Conservation (phyloP, 2,113 vertebrate species). For the Nesogale talazaci region DNA sequence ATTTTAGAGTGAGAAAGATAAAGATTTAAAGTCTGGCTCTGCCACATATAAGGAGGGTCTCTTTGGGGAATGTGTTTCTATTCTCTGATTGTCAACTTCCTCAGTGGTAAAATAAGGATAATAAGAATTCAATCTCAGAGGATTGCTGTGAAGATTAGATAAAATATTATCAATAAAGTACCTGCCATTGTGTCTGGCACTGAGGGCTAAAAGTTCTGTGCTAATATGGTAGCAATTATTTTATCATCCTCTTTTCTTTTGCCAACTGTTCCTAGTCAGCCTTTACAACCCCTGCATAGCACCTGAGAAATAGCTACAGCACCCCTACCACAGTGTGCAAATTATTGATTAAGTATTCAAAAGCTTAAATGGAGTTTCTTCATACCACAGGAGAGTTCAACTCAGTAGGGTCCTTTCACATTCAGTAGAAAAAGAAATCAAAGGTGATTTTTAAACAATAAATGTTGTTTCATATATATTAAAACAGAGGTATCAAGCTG, state of each 20-base stretch:
- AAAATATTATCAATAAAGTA: constrained; percentile 34
- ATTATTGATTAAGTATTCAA: not conserved
- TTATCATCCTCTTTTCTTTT: not conserved
- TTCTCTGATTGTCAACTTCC: not conserved
- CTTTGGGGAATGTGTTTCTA: constrained; percentile 22
- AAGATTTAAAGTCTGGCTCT: not conserved
- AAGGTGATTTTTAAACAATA: constrained; percentile 49
- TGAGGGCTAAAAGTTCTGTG: not conserved
- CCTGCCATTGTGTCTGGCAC: not conserved
- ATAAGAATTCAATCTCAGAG: constrained; percentile 19
- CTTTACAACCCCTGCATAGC: not conserved
- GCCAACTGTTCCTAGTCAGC: not conserved
- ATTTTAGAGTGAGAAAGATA: constrained; percentile 22
- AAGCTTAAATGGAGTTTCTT: not conserved
- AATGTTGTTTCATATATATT: constrained; percentile 69
- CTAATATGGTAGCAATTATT: not conserved
- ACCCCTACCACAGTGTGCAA: not conserved
- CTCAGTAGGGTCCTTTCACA: not conserved
- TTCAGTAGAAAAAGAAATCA: constrained; percentile 5
- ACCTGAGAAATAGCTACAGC: not conserved
- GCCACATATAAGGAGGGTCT: not conserved
- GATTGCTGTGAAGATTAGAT: not conserved
- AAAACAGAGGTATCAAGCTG: no score
- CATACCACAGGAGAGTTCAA: not conserved
- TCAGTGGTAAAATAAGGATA: constrained; percentile 31